These are phyloP conservation scores for Drosophila kanapiae DNA, from an alignment of 1,140 invertebrate genomes.

Conservation along the genomic window DNA sequence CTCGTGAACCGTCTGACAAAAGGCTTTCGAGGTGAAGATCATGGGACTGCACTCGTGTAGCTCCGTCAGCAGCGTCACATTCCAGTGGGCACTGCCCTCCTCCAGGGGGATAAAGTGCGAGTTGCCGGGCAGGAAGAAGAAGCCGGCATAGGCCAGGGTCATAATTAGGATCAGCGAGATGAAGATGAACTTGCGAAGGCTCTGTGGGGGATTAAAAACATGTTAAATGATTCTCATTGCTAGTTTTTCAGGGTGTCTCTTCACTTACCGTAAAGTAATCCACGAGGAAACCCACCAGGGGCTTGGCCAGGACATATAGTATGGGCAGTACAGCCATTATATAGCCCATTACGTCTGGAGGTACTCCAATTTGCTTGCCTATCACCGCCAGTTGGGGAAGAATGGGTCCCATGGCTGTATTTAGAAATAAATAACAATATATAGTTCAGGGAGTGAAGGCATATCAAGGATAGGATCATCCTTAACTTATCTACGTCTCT, in stretches of 20 bases:
- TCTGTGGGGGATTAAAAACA: conserved; percentile 68
- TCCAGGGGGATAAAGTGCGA: conserved; percentile 51
- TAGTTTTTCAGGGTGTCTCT: background rate
- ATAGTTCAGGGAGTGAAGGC: too few relatives aligned
- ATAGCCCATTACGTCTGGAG: conserved; percentile 89
- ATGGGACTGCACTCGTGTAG: conserved; percentile 30
- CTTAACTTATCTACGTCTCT: background rate
- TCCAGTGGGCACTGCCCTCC: conserved; percentile 50
- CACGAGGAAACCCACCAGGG: conserved; percentile 89
- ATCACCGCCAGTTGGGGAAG: conserved; percentile 91
- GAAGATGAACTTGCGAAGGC: conserved; percentile 89
- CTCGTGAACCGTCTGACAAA: conserved; percentile 42
- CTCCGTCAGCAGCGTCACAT: conserved; percentile 9
- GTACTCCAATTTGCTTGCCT: conserved; percentile 91
- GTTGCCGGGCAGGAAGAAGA: conserved; percentile 88
- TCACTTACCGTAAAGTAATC: conserved; percentile 87
- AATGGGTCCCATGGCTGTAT: conserved; percentile 90
- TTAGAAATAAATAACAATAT: background rate
- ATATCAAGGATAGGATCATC: too few relatives aligned
- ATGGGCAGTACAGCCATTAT: conserved; percentile 90
- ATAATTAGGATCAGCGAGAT: conserved; percentile 88
- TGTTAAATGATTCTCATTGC: background rate
- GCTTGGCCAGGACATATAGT: conserved; percentile 90
- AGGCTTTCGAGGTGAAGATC: conserved; percentile 13
- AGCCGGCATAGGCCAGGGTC: conserved; percentile 87